A percentile compares a stretch with the other conserved stretches of the same genome.
Evolutionary conservation across 2,888 invertebrate genomes (phyloP).

Genomic region (Operophtera brumata): DNA sequence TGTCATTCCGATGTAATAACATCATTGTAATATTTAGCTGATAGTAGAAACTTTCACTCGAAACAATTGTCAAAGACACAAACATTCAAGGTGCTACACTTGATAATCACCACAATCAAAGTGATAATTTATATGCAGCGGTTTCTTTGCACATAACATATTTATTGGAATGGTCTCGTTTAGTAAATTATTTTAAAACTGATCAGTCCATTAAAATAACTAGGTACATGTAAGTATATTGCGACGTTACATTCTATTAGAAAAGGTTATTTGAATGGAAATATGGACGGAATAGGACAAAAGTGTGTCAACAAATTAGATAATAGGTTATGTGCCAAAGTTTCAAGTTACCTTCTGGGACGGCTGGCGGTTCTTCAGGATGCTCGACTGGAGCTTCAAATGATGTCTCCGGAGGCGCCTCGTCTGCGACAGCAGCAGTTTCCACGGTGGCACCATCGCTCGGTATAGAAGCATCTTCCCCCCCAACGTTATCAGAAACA

Average conservation of each 20-base stretch:
- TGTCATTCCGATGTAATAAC: background rate
- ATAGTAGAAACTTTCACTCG: background rate
- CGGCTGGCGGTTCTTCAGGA: slow-evolving; percentile 37
- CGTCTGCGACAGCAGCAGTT: slow-evolving; percentile 43
- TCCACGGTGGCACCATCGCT: slow-evolving; percentile 50
- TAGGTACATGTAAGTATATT: background rate
- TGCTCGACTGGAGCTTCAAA: slow-evolving; percentile 39
- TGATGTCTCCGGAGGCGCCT: slow-evolving; percentile 39
- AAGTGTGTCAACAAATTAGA: slow-evolving; percentile 58
- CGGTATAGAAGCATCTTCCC: slow-evolving; percentile 56
- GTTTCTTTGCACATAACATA: background rate
- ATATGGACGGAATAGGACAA: slow-evolving; percentile 32
- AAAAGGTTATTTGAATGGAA: slow-evolving; percentile 25
- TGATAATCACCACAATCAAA: slow-evolving; percentile 9
- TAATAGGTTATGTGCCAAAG: slow-evolving; percentile 65
- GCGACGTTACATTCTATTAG: background rate
- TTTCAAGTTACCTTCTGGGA: slow-evolving; percentile 51
- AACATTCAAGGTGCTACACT: background rate
- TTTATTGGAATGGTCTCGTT: background rate
- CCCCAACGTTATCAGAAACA: slow-evolving; percentile 69
- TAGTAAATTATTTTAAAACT: background rate
- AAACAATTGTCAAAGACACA: background rate
- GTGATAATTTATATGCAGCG: slow-evolving; percentile 7
- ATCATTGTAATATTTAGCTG: background rate
- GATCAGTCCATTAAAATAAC: background rate